Base-by-base conservation (phyloP, 37 sponge, comb jelly and placozoan genomes). In the Diacarnus erythraeanus region DNA sequence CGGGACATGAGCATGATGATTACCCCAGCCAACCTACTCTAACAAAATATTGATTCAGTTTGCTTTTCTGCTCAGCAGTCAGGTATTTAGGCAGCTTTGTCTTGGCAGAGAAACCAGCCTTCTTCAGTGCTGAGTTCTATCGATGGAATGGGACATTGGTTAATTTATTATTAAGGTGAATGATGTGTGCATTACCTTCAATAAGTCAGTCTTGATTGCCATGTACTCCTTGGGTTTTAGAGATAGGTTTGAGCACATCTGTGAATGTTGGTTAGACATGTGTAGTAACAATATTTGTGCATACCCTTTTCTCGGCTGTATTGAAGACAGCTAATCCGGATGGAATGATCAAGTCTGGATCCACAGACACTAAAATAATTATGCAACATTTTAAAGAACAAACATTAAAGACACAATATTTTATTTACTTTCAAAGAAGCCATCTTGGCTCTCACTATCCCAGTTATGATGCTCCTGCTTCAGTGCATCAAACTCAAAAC, bases 61-160 rank as follows among this genome's bases (percentile, higher is more conserved):
- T 76, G 2, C 21, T 25, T 33, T 76, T 80, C 59, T 81, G 82
- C 20, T 90, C 90, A 15, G 81, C 38, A 43, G 59, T 72, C 47
- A 90, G 58, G 41, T 76, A 27, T 31, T 76, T 77, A 9, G 89
- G 89, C 6, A 75, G 42, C 31, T 63, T 79, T 36, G 64, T 57
- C 35, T 84, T 83, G 38, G 37, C 80, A 43, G 89, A 60, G 61
- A 75, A 80, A 17, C 89, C 85, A 2, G 54, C 9, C 3, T 58
- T 57, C 69, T 77, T 89, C n/a, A 88, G 71, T 26, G 88, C 88
- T 1, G 83, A 72, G 5, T 61, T 69, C 84, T 86, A n/a, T 22
- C 0, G n/a, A n/a, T n/a, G n/a, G n/a, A n/a, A n/a, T n/a, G n/a
- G n/a, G n/a, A n/a, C n/a, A n/a, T n/a, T n/a, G n/a, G n/a, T n/a